Evolutionary conservation across 2,113 vertebrate species (phyloP).

Genomic region (Phoxinus phoxinus): DNA sequence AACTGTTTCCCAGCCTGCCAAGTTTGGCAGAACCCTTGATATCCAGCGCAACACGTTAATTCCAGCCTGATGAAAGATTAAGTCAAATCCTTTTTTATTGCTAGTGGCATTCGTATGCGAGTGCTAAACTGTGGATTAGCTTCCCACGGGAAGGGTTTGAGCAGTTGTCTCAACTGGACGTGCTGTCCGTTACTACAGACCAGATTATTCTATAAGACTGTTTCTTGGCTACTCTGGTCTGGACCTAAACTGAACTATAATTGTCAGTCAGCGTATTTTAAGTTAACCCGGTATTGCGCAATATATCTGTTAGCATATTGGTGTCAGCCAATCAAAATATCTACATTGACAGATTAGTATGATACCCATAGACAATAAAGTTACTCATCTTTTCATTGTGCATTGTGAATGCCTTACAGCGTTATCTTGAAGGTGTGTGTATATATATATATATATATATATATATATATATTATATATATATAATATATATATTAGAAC

Average conservation of each 20-base stretch:
- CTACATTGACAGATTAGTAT: background rate
- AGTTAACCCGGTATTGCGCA: background rate
- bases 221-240: background rate
- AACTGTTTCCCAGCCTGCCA: background rate
- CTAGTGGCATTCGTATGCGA: background rate
- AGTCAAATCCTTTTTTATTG: conserved; percentile 17
- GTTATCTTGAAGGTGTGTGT: too few relatives aligned
- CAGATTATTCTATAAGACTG: background rate
- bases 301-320: background rate
- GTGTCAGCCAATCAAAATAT: background rate
- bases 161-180: background rate
- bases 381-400: background rate
- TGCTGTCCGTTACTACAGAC: background rate
- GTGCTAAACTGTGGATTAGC: background rate
- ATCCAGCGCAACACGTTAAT: background rate
- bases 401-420: too few relatives aligned
- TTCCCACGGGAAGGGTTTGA: background rate
- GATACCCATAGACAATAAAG: background rate
- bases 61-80: conserved; percentile 35
- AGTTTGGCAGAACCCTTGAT: conserved; percentile 6
- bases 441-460: too few relatives aligned
- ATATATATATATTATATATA: too few relatives aligned
- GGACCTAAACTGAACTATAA: background rate
- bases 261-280: background rate
- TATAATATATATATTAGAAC: too few relatives aligned